These are phyloP conservation scores for Tetranychus truncatus DNA, from an alignment of 2,888 invertebrate species.

Conservation along the genomic window DNA sequence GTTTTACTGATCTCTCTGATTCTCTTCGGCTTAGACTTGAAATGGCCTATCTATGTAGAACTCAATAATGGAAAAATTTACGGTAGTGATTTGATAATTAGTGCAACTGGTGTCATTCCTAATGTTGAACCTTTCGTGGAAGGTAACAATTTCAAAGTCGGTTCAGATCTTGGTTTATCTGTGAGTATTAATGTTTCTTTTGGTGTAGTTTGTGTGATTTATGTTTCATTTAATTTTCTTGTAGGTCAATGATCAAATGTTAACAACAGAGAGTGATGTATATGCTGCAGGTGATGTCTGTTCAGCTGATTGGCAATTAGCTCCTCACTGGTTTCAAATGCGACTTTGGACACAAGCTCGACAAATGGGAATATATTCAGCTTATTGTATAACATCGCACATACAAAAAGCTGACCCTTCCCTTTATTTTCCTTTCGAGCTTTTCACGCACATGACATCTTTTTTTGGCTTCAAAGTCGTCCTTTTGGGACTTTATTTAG, in stretches of 20 bases:
- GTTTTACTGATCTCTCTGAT: background rate
- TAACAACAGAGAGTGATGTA: conserved; percentile 54
- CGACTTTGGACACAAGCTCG: conserved; percentile 93
- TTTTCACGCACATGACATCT: conserved; percentile 87
- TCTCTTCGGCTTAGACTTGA: background rate
- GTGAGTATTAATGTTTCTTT: background rate
- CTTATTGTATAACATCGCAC: conserved; percentile 55
- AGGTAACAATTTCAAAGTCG: conserved; percentile 11
- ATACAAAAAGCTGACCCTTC: conserved; percentile 23
- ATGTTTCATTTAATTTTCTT: conserved; percentile 28
- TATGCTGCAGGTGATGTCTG: conserved; percentile 94
- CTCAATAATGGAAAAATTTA: conserved; percentile 52
- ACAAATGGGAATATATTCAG: conserved; percentile 89
- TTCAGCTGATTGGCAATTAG: conserved; percentile 50
- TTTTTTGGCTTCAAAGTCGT: conserved; percentile 83
- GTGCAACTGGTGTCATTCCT: conserved; percentile 74
- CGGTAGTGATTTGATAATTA: conserved; percentile 73
- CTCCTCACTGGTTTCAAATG: conserved; percentile 70
- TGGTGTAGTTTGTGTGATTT: background rate
- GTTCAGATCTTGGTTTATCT: conserved; percentile 14
- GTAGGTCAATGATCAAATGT: conserved; percentile 60
- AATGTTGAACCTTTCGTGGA: conserved; percentile 30
- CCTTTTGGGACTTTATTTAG: conserved; percentile 76
- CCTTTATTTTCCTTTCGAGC: conserved; percentile 82
- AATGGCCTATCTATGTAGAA: conserved; percentile 50